A percentile compares a stretch with the other conserved stretches of the same genome.
phyloP scores from a whole-genome alignment of 2,797 vertebrate species.

The Lycodopsis pacificus region DNA sequence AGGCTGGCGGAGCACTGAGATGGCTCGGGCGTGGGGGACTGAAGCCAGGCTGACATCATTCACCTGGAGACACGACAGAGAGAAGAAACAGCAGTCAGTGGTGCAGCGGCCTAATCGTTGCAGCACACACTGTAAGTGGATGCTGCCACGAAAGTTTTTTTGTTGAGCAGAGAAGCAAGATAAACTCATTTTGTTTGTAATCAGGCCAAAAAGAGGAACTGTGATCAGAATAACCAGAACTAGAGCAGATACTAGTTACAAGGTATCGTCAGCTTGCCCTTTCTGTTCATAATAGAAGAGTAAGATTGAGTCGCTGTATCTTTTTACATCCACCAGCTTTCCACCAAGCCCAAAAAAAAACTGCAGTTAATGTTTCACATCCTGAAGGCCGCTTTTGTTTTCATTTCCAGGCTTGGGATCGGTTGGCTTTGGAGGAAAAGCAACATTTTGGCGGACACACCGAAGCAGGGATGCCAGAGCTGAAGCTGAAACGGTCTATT shows the following conservation, averaged over 20 bases:
- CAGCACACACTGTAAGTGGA: neutral
- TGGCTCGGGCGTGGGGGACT: conserved; percentile 88
- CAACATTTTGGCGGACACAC: conserved; percentile 44
- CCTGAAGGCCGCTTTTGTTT: conserved; percentile 43
- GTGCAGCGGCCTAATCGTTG: neutral
- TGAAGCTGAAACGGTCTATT: conserved; percentile 45
- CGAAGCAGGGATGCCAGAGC: conserved; percentile 40
- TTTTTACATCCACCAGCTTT: conserved; percentile 44
- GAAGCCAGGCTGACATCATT: conserved; percentile 92
- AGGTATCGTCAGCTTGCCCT: neutral
- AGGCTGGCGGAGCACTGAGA: conserved; percentile 86
- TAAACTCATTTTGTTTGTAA: neutral
- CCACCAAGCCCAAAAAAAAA: conserved; percentile 42
- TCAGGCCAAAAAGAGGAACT: neutral
- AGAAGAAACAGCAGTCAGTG: conserved; percentile 25
- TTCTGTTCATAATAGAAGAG: conserved; percentile 20
- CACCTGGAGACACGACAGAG: conserved; percentile 78
- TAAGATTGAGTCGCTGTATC: conserved; percentile 37
- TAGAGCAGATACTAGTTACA: neutral
- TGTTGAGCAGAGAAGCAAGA: neutral
- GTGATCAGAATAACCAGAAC: neutral
- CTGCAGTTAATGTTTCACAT: conserved; percentile 54
- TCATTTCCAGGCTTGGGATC: conserved; percentile 57
- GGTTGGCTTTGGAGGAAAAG: conserved; percentile 40
- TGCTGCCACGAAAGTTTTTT: neutral